Conservation (phyloP, 2,888 invertebrate genomes). For the Congeria kusceri region DNA sequence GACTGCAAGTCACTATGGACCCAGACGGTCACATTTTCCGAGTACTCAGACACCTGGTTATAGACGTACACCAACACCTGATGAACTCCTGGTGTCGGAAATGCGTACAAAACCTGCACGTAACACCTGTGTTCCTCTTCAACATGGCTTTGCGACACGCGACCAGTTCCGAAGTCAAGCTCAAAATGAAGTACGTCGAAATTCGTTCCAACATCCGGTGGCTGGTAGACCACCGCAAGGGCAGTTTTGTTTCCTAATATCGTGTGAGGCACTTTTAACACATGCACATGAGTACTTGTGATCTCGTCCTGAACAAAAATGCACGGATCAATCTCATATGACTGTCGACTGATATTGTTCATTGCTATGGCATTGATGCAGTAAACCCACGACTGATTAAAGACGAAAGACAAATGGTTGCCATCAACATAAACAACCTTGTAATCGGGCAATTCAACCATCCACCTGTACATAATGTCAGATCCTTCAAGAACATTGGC, state of each 20-base stretch:
- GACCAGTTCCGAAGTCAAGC: conserved; percentile 50
- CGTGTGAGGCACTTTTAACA: conserved; percentile 23
- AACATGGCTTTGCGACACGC: background rate
- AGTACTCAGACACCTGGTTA: conserved; percentile 73
- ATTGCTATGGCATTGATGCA: conserved; percentile 44
- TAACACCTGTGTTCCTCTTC: conserved; percentile 18
- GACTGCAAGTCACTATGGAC: conserved; percentile 48
- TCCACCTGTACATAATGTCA: conserved; percentile 75
- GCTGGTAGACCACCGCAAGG: conserved; percentile 29
- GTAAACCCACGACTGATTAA: conserved; percentile 44
- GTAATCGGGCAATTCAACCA: conserved; percentile 42
- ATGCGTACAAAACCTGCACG: conserved; percentile 10
- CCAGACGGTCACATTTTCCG: conserved; percentile 61
- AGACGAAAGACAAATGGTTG: background rate
- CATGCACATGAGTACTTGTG: conserved; percentile 19
- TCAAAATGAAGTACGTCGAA: conserved; percentile 27
- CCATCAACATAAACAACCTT: too few species aligned
- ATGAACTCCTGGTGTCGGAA: conserved; percentile 58
- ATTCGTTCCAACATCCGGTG: background rate
- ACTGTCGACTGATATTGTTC: conserved; percentile 50
- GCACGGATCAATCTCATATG: conserved; percentile 24
- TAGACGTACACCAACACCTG: conserved; percentile 70
- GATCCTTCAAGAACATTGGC: conserved; percentile 73
- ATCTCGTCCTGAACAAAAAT: conserved; percentile 53
- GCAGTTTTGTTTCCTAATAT: conserved; percentile 40